Base-by-base conservation (phyloP, 2,888 invertebrate genomes). In the Drosophila anomelani region DNA sequence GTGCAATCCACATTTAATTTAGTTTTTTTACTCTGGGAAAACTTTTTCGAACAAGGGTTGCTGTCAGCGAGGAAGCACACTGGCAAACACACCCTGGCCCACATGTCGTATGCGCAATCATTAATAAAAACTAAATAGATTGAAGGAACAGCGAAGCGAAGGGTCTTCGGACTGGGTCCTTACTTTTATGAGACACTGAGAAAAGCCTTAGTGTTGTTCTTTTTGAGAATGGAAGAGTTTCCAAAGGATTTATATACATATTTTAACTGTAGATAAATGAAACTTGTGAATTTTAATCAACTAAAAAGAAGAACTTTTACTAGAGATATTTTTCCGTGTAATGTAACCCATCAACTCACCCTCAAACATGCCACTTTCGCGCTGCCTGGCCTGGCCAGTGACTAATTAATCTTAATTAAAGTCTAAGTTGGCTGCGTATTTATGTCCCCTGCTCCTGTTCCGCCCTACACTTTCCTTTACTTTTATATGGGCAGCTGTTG, bases 331-430 rank as follows among this genome's bases (percentile, higher is more conserved):
- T 53, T 39, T 23, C 58, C 32, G 23, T 55, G 58, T 60, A 57
- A 17, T 17, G 12, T 13, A 23, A 23, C 68, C 59, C 55, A 47
- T 32, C 32, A n/a, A 29, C 12, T 32, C 12, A 58, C 43, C 36
- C 39, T 12, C 39, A 63, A 64, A 62, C 56, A 66, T 54, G 60
- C 29, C 54, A 60, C 47, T 39, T 39, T 17, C 38, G 51, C 17
- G 15, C 39, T 55, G 36, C 39, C 43, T 49, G 66, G 60, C 71
- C 61, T 71, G 75, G 66, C 75, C 47, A 59, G 75, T 53, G 62
- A 70, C 72, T 87, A 85, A 85, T 85, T 88, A 85, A 85, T 85
- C 85, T 85, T 85, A 85, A 85, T 85, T 85, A 85, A 88, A 85
- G 79, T 79, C 76, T 46, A 77, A 56, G 55, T 66, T 73, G 38